Conservation (phyloP, 2,888 invertebrate genomes). For the Argynnis bischoffii region DNA sequence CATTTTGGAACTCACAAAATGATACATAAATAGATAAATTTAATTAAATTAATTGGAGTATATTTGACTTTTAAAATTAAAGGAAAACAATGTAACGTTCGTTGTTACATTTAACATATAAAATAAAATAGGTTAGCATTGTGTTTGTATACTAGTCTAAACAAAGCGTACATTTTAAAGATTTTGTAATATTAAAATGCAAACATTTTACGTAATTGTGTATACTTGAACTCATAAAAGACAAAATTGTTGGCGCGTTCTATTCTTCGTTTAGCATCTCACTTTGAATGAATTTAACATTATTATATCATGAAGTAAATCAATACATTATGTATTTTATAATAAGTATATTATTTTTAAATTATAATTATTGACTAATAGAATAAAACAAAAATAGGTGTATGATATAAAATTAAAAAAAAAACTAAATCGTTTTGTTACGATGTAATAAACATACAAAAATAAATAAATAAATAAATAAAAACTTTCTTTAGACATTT, state of each 20-base stretch:
- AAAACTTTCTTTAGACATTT: not conserved
- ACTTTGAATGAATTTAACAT: slow-evolving; percentile 1
- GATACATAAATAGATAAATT: too few species aligned
- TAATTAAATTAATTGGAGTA: too few species aligned
- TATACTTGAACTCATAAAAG: slow-evolving; percentile 12
- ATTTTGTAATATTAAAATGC: slow-evolving; percentile 24
- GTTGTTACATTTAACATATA: slow-evolving; percentile 13
- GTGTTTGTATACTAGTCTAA: slow-evolving; percentile 22
- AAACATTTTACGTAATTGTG: slow-evolving; percentile 32
- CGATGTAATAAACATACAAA: not conserved
- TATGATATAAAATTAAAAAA: too few species aligned
- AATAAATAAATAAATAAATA: not conserved
- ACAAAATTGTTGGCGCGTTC: not conserved
- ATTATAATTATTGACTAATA: too few species aligned
- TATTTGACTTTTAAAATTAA: not conserved
- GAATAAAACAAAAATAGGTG: too few species aligned
- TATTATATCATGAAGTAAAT: not conserved
- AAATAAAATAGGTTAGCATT: slow-evolving; percentile 16
- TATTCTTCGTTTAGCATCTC: not conserved
- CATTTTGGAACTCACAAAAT: too few species aligned
- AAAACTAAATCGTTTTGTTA: not conserved
- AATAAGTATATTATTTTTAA: too few species aligned
- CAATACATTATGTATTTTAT: not conserved
- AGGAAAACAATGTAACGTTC: slow-evolving; percentile 1
- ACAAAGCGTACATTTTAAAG: slow-evolving; percentile 17